phyloP scores from a whole-genome alignment of 2,888 invertebrate species.

The Euspilapteryx auroguttella region DNA sequence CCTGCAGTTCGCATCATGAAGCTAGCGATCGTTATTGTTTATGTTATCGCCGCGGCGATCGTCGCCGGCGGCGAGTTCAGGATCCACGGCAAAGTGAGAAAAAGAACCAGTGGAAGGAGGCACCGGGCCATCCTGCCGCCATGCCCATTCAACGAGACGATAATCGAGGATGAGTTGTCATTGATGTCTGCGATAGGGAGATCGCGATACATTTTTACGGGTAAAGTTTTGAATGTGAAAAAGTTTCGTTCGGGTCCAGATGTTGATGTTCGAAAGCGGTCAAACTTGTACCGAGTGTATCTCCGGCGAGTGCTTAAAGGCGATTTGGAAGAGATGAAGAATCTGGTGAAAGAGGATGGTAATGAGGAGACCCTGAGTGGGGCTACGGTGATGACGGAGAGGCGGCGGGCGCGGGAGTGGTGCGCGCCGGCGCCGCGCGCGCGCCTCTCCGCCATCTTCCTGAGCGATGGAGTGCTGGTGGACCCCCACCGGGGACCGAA shows the following conservation, averaged over 20 bases:
- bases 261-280: slow-evolving; percentile 22
- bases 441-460: slow-evolving; percentile 46
- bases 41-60: slow-evolving; percentile 41
- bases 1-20: slow-evolving; percentile 31
- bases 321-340: slow-evolving; percentile 32
- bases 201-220: slow-evolving; percentile 55
- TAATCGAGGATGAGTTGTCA: slow-evolving; percentile 52
- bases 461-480: slow-evolving; percentile 29
- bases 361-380: slow-evolving; percentile 35
- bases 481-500: slow-evolving; percentile 24
- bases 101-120: slow-evolving; percentile 36
- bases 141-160: slow-evolving; percentile 51
- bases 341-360: slow-evolving; percentile 32
- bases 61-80: slow-evolving; percentile 38
- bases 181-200: slow-evolving; percentile 51
- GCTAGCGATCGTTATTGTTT: slow-evolving; percentile 40
- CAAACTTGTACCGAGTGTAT: slow-evolving; percentile 46
- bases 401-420: slow-evolving; percentile 27
- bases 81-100: slow-evolving; percentile 51
- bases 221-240: slow-evolving; percentile 47
- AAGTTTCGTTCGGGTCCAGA: slow-evolving; percentile 32
- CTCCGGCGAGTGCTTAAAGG: slow-evolving; percentile 49
- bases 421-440: slow-evolving; percentile 47
- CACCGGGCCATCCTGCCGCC: slow-evolving; percentile 42
- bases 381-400: slow-evolving; percentile 34